Percentiles rank a stretch among this genome's conserved stretches.
Conservation (phyloP, 2,888 invertebrate species). For the Drosophila cyrtoloma region DNA sequence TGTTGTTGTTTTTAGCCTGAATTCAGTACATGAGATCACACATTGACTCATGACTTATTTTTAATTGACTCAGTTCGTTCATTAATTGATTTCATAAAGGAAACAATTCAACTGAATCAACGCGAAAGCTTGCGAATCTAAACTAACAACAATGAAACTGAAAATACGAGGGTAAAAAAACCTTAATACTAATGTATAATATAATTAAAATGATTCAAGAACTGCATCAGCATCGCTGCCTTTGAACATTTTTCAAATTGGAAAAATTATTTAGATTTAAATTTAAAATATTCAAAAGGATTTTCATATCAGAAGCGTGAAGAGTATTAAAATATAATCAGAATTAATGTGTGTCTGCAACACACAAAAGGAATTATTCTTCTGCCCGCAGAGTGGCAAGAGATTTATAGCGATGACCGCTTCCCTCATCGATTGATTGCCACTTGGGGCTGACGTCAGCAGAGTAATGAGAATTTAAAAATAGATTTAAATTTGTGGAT, state of each 20-base stretch:
- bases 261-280: not conserved
- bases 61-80: not conserved
- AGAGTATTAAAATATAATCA: not conserved
- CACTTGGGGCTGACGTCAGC: conserved; percentile 24
- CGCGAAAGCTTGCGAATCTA: not conserved
- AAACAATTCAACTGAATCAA: conserved; percentile 32
- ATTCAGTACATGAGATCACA: conserved; percentile 44
- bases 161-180: not conserved
- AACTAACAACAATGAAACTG: not conserved
- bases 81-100: conserved; percentile 27
- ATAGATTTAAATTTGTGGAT: conserved; percentile 11
- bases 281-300: not conserved
- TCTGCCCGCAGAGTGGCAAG: not conserved
- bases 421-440: conserved; percentile 7
- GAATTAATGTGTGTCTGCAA: not conserved
- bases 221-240: not conserved
- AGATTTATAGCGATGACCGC: not conserved
- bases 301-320: not conserved
- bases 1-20: not conserved
- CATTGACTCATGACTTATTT: conserved; percentile 21
- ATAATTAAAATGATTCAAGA: not conserved
- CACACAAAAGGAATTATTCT: conserved; percentile 1
- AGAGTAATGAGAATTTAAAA: conserved; percentile 26
- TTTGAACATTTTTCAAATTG: not conserved
- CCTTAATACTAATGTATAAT: not conserved